phyloP scores from a whole-genome alignment of 1,140 invertebrate genomes.

The Macrosteles quadrilineatus region DNA sequence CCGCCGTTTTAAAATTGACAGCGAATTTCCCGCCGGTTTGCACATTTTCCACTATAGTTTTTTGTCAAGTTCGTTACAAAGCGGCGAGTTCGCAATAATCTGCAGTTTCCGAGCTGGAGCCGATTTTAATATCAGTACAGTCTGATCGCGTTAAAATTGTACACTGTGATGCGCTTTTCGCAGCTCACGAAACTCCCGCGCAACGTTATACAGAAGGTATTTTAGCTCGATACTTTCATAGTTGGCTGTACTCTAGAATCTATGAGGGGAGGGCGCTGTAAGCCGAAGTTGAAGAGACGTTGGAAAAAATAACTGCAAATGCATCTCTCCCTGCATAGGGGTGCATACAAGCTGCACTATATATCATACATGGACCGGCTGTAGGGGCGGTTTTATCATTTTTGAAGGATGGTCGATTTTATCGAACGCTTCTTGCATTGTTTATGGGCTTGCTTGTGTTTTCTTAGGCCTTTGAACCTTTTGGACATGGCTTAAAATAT shows the following conservation, averaged over 20 bases:
- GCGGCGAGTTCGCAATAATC: slow-evolving; percentile 4
- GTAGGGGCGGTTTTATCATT: background rate
- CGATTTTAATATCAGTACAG: slow-evolving; percentile 3
- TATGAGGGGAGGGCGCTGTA: background rate
- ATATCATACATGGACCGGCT: slow-evolving; percentile 23
- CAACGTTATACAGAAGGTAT: background rate
- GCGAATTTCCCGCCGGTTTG: background rate
- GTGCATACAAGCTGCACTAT: slow-evolving; percentile 5
- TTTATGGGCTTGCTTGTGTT: too few species aligned
- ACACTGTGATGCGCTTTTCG: too few species aligned
- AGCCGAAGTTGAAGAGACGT: background rate
- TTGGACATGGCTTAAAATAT: too few species aligned
- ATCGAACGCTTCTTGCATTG: background rate
- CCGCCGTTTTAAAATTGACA: background rate
- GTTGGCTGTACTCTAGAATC: slow-evolving; percentile 29
- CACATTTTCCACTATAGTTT: slow-evolving; percentile 3
- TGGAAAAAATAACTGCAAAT: slow-evolving; percentile 17
- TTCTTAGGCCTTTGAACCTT: too few species aligned
- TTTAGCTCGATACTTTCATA: slow-evolving; percentile 13
- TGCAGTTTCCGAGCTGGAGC: background rate
- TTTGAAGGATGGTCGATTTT: background rate
- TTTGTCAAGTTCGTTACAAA: slow-evolving; percentile 8
- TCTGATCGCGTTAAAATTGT: slow-evolving; percentile 20
- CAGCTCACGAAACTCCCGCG: background rate
- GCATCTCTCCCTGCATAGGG: background rate